Evolutionary conservation across 2,888 invertebrate genomes (phyloP).

Genomic region (Baronia brevicornis): DNA sequence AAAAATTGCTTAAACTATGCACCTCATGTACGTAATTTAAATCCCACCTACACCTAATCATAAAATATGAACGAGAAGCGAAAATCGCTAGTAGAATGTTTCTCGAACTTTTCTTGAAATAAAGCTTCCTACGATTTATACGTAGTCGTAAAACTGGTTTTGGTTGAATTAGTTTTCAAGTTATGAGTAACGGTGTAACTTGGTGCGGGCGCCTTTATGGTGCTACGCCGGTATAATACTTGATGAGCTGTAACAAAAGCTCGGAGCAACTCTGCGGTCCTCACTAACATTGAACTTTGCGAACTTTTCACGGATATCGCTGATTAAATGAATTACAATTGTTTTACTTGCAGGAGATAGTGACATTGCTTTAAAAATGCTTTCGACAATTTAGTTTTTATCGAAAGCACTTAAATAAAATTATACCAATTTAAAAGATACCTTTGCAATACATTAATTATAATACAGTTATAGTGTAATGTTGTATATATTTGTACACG

Average conservation of each 20-base stretch:
- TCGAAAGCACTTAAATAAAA: no score
- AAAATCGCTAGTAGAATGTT: conserved; percentile 15
- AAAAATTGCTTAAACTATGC: conserved; percentile 8
- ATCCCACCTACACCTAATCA: conserved; percentile 5
- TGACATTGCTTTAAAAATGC: no score
- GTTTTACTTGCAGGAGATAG: neutral
- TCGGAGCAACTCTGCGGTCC: conserved; percentile 2
- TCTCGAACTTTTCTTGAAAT: conserved; percentile 30
- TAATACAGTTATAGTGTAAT: no score
- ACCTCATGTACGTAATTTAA: conserved; percentile 15
- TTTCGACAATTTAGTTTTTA: no score
- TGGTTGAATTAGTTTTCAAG: conserved; percentile 53
- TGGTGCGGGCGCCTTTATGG: conserved; percentile 25
- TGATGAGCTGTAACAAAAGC: conserved; percentile 17
- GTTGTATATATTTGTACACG: no score
- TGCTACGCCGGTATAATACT: conserved; percentile 20
- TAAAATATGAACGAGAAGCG: conserved; percentile 12
- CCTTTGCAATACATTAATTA: no score
- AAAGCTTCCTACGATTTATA: conserved; percentile 49
- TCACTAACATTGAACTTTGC: neutral
- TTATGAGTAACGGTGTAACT: conserved; percentile 52
- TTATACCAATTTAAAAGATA: no score
- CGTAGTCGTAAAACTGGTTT: conserved; percentile 50
- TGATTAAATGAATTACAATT: conserved; percentile 1
- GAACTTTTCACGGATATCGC: conserved; percentile 1